Percentiles rank a stretch among this genome's conserved stretches.
Conservation (phyloP, 1,140 invertebrate species). For the Melitaea cinxia region DNA sequence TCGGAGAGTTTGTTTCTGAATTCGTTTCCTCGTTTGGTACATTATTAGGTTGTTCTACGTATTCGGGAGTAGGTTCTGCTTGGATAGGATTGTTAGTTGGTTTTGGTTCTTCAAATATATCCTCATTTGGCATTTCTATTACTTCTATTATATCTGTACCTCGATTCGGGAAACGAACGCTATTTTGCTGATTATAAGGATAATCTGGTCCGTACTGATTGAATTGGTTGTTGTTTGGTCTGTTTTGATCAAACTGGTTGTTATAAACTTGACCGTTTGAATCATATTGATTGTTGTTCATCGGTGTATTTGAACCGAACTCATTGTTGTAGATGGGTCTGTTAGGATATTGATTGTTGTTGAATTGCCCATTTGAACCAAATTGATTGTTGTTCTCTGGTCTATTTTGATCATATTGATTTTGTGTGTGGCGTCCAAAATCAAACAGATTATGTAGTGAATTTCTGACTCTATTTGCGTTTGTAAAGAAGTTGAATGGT, state of each 20-base stretch:
- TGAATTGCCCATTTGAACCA: slow-evolving; percentile 11
- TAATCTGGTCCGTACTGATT: slow-evolving; percentile 19
- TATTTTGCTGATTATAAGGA: slow-evolving; percentile 20
- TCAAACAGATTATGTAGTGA: slow-evolving; percentile 44
- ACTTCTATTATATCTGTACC: neutral
- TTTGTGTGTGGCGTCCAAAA: slow-evolving; percentile 30
- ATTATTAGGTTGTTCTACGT: neutral
- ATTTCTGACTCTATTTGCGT: slow-evolving; percentile 47
- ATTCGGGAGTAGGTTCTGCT: neutral
- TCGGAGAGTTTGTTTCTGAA: neutral
- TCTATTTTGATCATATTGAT: slow-evolving; percentile 23
- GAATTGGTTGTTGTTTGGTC: slow-evolving; percentile 26
- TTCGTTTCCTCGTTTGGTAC: neutral
- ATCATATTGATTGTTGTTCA: slow-evolving; percentile 21
- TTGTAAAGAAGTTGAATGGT: slow-evolving; percentile 42
- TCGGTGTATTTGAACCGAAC: slow-evolving; percentile 7
- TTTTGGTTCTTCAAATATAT: slow-evolving; percentile 26
- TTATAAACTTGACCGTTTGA: slow-evolving; percentile 17
- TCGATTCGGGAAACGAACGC: slow-evolving; percentile 33
- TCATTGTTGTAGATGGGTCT: slow-evolving; percentile 22
- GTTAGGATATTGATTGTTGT: slow-evolving; percentile 24
- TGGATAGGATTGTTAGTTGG: slow-evolving; percentile 5
- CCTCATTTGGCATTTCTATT: slow-evolving; percentile 26
- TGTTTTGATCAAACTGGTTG: slow-evolving; percentile 11
- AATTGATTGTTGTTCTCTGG: slow-evolving; percentile 26